Evolutionary conservation across 2,888 invertebrate genomes (phyloP), one percentile per base, ranked within the genome.

Genomic region (Acanthosepion pharaonis): DNA sequence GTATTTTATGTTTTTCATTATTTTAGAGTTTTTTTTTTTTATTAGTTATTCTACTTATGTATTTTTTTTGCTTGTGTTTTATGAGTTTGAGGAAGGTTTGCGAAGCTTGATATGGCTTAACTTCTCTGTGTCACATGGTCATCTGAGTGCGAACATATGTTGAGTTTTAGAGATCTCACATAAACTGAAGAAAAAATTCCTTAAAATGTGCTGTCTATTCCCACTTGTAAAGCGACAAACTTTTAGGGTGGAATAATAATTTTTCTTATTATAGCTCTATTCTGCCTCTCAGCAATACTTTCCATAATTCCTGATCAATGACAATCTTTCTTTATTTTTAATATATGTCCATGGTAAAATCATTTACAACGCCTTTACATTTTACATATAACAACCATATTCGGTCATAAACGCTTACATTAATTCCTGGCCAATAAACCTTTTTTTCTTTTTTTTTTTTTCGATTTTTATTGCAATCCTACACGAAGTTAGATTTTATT

Each of bases 61-160:
- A 59, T 59, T 23, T 59, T 33, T 20, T 59, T 20, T 59, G 23
- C 33, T 1, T 78, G 3, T 78, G 9, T 78, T n/a, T 78, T 78
- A 78, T 78, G 78, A 78, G 15, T 78, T 78, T 33, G 9, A 33
- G 78, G n/a, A 78, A 78, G n/a, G n/a, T 78, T 78, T 15, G n/a
- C 78, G 15, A 33, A 78, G 78, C 15, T 78, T 11, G n/a, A n/a
- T 78, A 78, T 33, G n/a, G 78, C 78, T 78, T 78, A 78, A 78
- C 78, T 78, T n/a, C 78, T 33, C 78, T 78, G 78, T n/a, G 78
- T n/a, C 78, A n/a, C n/a, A 78, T 78, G 78, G n/a, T 11, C 78
- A n/a, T 78, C 78, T 78, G 78, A 78, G 78, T 78, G 78, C 78
- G n/a, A 78, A 78, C 78, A 78, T 78, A 33, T 78, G 78, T 78